Conservation (phyloP, 2,797 vertebrate species). For the Manis javanica region DNA sequence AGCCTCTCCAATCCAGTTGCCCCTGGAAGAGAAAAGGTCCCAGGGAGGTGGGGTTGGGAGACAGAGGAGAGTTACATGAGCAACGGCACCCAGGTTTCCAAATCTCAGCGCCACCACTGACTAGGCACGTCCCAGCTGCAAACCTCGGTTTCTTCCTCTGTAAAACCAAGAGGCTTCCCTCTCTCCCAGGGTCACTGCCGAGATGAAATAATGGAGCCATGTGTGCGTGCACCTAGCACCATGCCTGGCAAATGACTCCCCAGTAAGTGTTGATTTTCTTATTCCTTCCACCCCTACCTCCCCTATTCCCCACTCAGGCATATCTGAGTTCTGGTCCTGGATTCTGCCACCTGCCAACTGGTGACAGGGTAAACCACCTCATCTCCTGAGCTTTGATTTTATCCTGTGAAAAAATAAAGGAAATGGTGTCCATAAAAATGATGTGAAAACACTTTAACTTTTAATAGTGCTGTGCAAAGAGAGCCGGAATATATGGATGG, state of each 20-base stretch:
- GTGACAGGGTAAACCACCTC: neutral
- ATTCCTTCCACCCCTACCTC: neutral
- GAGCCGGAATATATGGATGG: neutral
- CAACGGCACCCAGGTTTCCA: neutral
- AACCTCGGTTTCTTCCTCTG: neutral
- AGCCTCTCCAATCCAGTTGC: constrained; percentile 94
- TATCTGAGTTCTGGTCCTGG: neutral
- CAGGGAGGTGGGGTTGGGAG: neutral
- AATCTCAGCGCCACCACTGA: neutral
- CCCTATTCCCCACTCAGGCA: no score
- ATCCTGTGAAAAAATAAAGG: neutral
- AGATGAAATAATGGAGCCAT: rapidly evolving
- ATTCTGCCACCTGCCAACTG: neutral
- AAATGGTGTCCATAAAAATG: neutral
- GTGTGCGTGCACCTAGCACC: rapidly evolving
- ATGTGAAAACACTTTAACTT: neutral
- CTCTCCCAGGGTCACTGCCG: neutral
- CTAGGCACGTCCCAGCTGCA: neutral
- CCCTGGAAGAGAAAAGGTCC: constrained; percentile 84
- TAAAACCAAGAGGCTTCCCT: neutral
- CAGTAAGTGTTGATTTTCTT: neutral
- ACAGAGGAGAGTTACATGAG: neutral
- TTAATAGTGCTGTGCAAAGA: no score
- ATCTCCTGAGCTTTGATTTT: neutral
- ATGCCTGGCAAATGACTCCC: neutral